phyloP scores from a whole-genome alignment of 2,888 invertebrate species.

The Myopa testacea region DNA sequence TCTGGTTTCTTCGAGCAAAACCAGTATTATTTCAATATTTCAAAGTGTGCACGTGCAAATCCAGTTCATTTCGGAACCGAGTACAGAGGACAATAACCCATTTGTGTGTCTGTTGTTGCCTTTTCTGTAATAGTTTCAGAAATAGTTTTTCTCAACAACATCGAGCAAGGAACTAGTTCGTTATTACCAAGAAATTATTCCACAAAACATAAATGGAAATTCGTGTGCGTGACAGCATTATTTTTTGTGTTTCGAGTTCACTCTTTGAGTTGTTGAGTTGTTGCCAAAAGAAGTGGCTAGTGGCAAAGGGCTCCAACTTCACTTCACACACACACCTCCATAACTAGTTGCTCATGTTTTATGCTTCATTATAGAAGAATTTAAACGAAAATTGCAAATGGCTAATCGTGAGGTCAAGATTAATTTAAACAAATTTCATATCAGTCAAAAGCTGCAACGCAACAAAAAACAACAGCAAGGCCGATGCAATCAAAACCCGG shows the following conservation, averaged over 20 bases:
- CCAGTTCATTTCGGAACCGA: conserved; percentile 1
- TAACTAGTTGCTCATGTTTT: neutral
- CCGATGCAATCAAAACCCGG: neutral
- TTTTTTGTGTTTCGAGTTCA: neutral
- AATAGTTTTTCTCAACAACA: no score
- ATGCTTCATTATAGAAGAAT: neutral
- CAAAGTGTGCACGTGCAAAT: conserved; percentile 28
- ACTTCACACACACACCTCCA: neutral
- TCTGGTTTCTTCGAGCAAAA: neutral
- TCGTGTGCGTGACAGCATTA: no score
- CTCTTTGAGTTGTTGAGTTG: no score
- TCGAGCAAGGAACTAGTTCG: neutral
- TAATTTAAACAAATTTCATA: neutral
- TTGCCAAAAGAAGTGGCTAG: no score
- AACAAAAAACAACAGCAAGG: neutral
- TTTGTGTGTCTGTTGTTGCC: no score
- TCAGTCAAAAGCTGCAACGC: neutral
- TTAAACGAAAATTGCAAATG: neutral
- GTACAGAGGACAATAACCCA: no score
- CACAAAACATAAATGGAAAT: no score
- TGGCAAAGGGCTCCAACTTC: neutral
- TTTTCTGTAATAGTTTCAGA: no score
- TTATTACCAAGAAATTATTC: neutral
- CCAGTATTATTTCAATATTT: neutral
- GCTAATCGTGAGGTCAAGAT: neutral